Conservation (phyloP, 2,113 vertebrate genomes). For the rabbit (Oryctolagus cuniculus) region mOryCun1.1 NC_091437.1:116465501-116466000, state of each 20-base stretch:
- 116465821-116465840: background rate
- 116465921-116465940: background rate
- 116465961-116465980: background rate
- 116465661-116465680: background rate
- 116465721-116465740: background rate
- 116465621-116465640: conserved; percentile 16
- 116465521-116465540: conserved; percentile 4
- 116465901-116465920: background rate
- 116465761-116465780: background rate
- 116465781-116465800: background rate
- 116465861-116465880: background rate
- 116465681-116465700: background rate
- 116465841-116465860: background rate
- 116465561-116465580: background rate
- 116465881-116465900: background rate
- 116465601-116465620: background rate
- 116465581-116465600: background rate
- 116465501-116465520: background rate
- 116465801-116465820: background rate
- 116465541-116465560: background rate
- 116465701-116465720: background rate
- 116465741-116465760: background rate
- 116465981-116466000: background rate
- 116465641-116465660: background rate
- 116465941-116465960: background rate